These are phyloP conservation scores for Pharmacophagus antenor DNA, from an alignment of 2,888 invertebrate genomes.

Conservation along the genomic window DNA sequence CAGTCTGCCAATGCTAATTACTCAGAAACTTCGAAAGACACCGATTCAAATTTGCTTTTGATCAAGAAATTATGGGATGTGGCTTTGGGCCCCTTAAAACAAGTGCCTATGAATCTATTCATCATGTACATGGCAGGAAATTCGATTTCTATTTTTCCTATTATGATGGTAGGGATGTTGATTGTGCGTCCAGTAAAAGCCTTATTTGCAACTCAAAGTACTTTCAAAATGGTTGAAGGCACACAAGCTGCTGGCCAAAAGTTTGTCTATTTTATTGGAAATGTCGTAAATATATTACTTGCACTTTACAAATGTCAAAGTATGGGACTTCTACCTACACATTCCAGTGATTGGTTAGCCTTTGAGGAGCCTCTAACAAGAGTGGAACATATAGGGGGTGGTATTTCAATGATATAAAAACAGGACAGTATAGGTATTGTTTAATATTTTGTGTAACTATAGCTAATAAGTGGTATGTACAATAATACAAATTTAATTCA, in stretches of 20 bases:
- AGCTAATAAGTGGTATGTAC: slow-evolving; percentile 63
- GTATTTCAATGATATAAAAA: slow-evolving; percentile 82
- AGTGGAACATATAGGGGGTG: slow-evolving; percentile 93
- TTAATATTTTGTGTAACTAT: slow-evolving; percentile 45
- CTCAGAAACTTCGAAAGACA: slow-evolving; percentile 89
- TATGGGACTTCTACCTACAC: slow-evolving; percentile 97
- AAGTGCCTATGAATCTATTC: slow-evolving; percentile 99
- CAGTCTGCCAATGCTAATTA: slow-evolving; percentile 86
- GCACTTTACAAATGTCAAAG: slow-evolving; percentile 98
- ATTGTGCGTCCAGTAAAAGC: slow-evolving; percentile 98
- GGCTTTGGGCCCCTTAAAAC: slow-evolving; percentile 96
- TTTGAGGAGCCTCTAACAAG: slow-evolving; percentile 95
- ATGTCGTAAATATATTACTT: slow-evolving; percentile 93
- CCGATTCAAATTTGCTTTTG: slow-evolving; percentile 90
- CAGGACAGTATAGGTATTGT: slow-evolving; percentile 34
- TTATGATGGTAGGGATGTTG: slow-evolving; percentile 99
- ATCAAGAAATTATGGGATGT: slow-evolving; percentile 98
- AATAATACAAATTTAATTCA: slow-evolving; percentile 45
- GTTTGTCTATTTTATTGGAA: slow-evolving; percentile 95
- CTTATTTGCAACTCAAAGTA: slow-evolving; percentile 92
- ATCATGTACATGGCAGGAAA: slow-evolving; percentile 99
- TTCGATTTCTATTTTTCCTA: slow-evolving; percentile 99
- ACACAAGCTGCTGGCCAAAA: slow-evolving; percentile 94
- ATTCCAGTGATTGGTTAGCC: slow-evolving; percentile 98
- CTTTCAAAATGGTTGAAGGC: slow-evolving; percentile 97